Conservation (phyloP, 2,888 invertebrate species). For the Lissocephala sabroskyi region DNA sequence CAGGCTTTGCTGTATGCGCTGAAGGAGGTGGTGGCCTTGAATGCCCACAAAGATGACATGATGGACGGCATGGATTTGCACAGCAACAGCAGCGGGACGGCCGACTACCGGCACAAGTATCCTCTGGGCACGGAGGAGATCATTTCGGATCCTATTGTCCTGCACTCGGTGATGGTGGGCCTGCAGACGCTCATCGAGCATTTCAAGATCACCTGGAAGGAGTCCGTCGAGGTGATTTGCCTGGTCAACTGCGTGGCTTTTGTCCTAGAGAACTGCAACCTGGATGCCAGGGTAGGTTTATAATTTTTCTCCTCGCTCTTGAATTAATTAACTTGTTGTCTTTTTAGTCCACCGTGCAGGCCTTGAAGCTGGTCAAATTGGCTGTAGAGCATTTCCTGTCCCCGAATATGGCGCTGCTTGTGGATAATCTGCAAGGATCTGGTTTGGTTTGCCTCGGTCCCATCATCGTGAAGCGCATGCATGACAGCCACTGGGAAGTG, state of each 20-base stretch:
- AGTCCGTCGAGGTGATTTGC: slow-evolving; percentile 83
- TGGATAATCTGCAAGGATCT: slow-evolving; percentile 79
- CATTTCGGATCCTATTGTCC: slow-evolving; percentile 73
- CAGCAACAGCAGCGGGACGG: slow-evolving; percentile 24
- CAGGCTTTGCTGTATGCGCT: slow-evolving; percentile 78
- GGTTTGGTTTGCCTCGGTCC: slow-evolving; percentile 79
- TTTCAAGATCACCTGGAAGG: slow-evolving; percentile 84
- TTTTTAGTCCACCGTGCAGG: slow-evolving; percentile 79
- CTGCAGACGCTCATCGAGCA: slow-evolving; percentile 78
- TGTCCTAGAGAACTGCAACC: slow-evolving; percentile 74
- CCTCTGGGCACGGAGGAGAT: slow-evolving; percentile 68
- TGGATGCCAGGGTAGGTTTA: slow-evolving; percentile 73
- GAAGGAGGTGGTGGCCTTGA: slow-evolving; percentile 73
- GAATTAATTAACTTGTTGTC: background rate
- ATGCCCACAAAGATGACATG: slow-evolving; percentile 9
- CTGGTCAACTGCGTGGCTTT: slow-evolving; percentile 75
- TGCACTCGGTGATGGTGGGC: slow-evolving; percentile 80
- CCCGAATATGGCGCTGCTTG: slow-evolving; percentile 82
- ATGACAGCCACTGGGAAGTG: slow-evolving; percentile 85
- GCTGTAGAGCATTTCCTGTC: slow-evolving; percentile 84
- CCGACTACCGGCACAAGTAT: slow-evolving; percentile 35
- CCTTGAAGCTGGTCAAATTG: slow-evolving; percentile 79
- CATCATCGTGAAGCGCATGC: slow-evolving; percentile 79
- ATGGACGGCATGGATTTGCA: slow-evolving; percentile 34
- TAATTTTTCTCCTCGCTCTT: slow-evolving; percentile 41